A percentile compares a stretch with the other conserved stretches of the same genome.
Conservation (phyloP, 2,888 invertebrate genomes). For the Drosophila pegasa region DNA sequence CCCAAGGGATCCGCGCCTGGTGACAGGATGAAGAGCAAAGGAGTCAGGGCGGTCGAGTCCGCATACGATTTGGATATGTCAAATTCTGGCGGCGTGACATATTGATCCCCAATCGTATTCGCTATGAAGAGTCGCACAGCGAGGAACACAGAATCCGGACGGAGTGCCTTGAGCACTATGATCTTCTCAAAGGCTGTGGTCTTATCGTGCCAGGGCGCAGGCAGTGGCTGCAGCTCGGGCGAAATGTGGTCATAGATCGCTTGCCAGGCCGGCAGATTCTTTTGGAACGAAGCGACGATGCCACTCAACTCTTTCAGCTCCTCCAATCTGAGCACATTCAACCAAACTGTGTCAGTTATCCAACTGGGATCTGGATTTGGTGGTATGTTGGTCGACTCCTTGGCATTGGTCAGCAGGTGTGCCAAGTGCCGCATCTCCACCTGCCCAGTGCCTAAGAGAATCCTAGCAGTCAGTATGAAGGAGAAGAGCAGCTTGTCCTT, state of each 20-base stretch:
- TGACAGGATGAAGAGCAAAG: conserved; percentile 94
- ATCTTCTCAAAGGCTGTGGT: conserved; percentile 91
- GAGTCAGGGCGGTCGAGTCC: conserved; percentile 91
- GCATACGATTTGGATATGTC: conserved; percentile 92
- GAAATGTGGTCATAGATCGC: conserved; percentile 88
- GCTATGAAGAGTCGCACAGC: conserved; percentile 92
- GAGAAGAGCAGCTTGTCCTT: conserved; percentile 95
- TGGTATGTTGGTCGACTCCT: conserved; percentile 76
- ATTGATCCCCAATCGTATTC: conserved; percentile 89
- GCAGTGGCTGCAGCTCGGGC: conserved; percentile 89
- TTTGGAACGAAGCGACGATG: conserved; percentile 88
- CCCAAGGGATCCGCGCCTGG: conserved; percentile 93
- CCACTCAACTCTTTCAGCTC: conserved; percentile 87
- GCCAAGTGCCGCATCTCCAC: conserved; percentile 89
- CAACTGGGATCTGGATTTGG: conserved; percentile 92
- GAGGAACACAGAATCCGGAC: conserved; percentile 93
- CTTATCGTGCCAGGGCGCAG: conserved; percentile 88
- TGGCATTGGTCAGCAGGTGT: conserved; percentile 89
- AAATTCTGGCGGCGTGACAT: conserved; percentile 94
- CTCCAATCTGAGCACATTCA: conserved; percentile 90
- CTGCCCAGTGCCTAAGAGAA: conserved; percentile 87
- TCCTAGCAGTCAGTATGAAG: conserved; percentile 89
- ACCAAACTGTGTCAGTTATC: conserved; percentile 93
- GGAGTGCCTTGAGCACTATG: conserved; percentile 90
- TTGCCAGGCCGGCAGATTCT: conserved; percentile 86